Evolutionary conservation across 1,140 invertebrate species (phyloP).

Genomic region (Drosophila bifasciata): DNA sequence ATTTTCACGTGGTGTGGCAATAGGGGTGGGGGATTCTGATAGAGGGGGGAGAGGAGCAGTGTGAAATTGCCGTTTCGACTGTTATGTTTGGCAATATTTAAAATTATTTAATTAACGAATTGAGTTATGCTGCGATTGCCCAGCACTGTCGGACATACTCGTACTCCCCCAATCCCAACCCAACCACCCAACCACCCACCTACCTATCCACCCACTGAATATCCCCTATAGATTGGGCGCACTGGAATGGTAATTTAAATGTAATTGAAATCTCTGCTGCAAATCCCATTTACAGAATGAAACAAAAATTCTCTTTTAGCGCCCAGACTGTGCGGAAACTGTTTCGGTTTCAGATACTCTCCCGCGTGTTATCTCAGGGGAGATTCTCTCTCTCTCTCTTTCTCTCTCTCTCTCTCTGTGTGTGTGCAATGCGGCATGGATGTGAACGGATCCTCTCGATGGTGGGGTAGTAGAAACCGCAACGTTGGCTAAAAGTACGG

Average conservation of each 20-base stretch:
- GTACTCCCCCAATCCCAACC: conserved; percentile 1
- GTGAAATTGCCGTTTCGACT: conserved; percentile 36
- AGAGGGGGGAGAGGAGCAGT: conserved; percentile 8
- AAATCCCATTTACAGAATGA: conserved; percentile 65
- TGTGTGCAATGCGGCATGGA: conserved; percentile 29
- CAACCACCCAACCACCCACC: conserved; percentile 25
- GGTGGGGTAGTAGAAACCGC: conserved; percentile 46
- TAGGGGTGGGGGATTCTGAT: background rate
- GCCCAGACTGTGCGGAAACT: conserved; percentile 3
- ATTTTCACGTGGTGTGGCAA: conserved; percentile 40
- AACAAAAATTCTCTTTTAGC: conserved; percentile 27
- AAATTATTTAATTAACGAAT: conserved; percentile 82
- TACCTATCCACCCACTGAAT: conserved; percentile 10
- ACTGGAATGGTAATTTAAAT: conserved; percentile 72
- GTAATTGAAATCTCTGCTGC: conserved; percentile 72
- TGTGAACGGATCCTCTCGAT: background rate
- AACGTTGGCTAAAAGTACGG: conserved; percentile 12
- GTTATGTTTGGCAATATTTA: conserved; percentile 77
- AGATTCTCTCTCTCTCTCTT: background rate
- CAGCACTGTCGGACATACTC: no score
- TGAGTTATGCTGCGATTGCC: conserved; percentile 66
- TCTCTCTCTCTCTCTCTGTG: conserved; percentile 3
- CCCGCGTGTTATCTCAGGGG: conserved; percentile 38
- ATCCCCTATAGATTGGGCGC: background rate
- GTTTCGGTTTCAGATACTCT: conserved; percentile 34